phyloP scores from a whole-genome alignment of 2,888 invertebrate genomes.

The Salticus scenicus region DNA sequence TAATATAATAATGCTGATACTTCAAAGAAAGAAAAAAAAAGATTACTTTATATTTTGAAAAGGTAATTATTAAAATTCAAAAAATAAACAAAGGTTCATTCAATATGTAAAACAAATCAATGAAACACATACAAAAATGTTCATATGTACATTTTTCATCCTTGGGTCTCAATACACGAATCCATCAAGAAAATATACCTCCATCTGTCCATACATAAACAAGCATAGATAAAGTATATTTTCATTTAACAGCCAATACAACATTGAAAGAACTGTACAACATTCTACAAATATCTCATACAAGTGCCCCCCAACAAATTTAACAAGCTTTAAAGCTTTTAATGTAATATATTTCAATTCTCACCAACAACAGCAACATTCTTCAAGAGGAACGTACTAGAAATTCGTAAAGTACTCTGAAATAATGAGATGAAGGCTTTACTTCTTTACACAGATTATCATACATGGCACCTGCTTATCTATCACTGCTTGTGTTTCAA shows the following conservation, averaged over 20 bases:
- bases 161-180: too few species aligned
- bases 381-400: conserved; percentile 18
- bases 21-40: too few species aligned
- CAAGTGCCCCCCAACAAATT: not conserved
- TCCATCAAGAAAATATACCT: conserved; percentile 7
- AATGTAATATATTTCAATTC: not conserved
- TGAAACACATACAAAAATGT: too few species aligned
- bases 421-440: not conserved
- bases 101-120: too few species aligned
- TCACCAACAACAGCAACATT: not conserved
- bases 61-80: too few species aligned
- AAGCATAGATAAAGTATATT: not conserved
- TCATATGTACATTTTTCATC: too few species aligned
- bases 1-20: too few species aligned
- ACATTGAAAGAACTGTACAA: conserved; percentile 10
- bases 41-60: too few species aligned
- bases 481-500: not conserved
- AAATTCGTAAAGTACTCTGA: conserved; percentile 3
- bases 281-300: conserved; percentile 20
- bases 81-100: too few species aligned
- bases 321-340: conserved; percentile 16
- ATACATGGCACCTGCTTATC: conserved; percentile 15
- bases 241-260: not conserved
- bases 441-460: not conserved
- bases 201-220: not conserved